Conservation (phyloP, 2,888 invertebrate genomes). For the Loripinus fragilis region DNA sequence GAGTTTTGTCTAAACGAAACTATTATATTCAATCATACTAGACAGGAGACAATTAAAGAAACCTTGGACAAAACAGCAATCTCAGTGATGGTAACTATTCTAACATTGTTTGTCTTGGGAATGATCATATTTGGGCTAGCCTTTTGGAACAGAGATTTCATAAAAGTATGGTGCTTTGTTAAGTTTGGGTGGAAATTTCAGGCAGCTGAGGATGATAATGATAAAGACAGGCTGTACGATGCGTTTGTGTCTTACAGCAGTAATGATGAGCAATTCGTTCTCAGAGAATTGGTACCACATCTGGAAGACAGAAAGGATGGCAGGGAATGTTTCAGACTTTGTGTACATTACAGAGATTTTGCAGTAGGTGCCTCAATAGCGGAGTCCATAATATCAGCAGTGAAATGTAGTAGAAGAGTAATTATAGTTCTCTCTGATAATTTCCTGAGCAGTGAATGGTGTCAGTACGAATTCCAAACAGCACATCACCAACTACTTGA, state of each 20-base stretch:
- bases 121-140: constrained; percentile 34
- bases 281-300: constrained; percentile 92
- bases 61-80: constrained; percentile 14
- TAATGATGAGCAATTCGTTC: constrained; percentile 92
- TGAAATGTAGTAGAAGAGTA: constrained; percentile 92
- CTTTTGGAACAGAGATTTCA: constrained; percentile 38
- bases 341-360: constrained; percentile 74
- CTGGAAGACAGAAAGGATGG: constrained; percentile 91
- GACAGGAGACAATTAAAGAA: neutral
- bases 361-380: constrained; percentile 86
- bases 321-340: constrained; percentile 83
- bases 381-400: constrained; percentile 94
- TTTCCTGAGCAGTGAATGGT: constrained; percentile 96
- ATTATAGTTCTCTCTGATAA: constrained; percentile 94
- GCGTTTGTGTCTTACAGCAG: constrained; percentile 94
- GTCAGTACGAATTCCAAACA: constrained; percentile 93
- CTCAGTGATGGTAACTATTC: constrained; percentile 15
- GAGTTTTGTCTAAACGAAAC: constrained; percentile 34
- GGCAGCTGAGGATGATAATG: constrained; percentile 21
- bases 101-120: constrained; percentile 50
- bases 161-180: constrained; percentile 36
- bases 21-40: neutral
- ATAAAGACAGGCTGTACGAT: constrained; percentile 86
- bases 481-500: constrained; percentile 91
- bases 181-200: constrained; percentile 36